Base-by-base conservation (phyloP, 2,113 vertebrate species). In the Chaenogobius annularis region DNA sequence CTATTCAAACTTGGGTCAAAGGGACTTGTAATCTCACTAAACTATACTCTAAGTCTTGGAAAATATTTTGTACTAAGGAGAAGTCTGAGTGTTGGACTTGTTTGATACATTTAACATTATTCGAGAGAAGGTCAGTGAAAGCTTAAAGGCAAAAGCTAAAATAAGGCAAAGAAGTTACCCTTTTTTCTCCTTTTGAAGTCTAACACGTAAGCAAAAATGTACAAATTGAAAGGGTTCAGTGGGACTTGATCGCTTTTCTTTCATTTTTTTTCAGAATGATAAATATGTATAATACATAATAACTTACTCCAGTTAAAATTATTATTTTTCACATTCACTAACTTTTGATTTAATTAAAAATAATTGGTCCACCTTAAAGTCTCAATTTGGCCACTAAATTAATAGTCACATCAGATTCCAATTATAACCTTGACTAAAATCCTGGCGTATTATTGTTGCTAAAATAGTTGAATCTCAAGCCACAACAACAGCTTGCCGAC, bases 1-100 rank as follows among this genome's bases (percentile, higher is more conserved):
- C 70, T 72, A 80, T 84, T 86, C 9, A 72, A 72, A 75, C 70
- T 48, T 78, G 66, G 77, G 79, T 80, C 79, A 44, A 59, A 83
- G 68, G 72, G 78, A 70, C 55, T 73, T n/a, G 35, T 72, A 69
- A 74, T 66, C 54, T 64, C 63, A 66, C 62, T 55, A 77, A 68
- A 85, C 75, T 73, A 73, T 43, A 83, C 37, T 68, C 31, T 1
- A 3, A 5, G 19, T 37, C 31, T 62, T 8, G 31, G 14, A 31
- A 31, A 63, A 65, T n/a, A 46, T 9, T 44, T 44, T 65, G 19
- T 7, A 65, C 37, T 65, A 65, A 44, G 20, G 63, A 43, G 37
- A 44, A 14, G n/a, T 44, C n/a, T 1, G 37, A n/a, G 61, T 5
- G 40, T 22, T 19, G 73, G 72, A 56, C 70, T 74, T 68, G 59